Percentiles rank a stretch among this genome's conserved stretches.
phyloP scores from a whole-genome alignment of 2,113 vertebrate species.

The Gallinago media region DNA sequence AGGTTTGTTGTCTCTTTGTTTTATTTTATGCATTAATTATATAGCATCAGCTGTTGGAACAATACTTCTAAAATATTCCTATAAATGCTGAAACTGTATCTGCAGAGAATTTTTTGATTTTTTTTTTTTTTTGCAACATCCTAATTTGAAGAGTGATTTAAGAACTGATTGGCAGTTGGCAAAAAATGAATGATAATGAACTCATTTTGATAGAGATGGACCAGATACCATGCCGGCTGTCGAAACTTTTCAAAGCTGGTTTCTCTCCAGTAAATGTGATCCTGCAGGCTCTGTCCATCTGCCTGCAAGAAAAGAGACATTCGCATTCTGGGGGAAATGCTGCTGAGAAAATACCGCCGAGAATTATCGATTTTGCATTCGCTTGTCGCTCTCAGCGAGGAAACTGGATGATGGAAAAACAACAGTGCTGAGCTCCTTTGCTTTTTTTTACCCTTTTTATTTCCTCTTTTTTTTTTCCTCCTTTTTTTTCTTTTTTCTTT shows the following conservation, averaged over 20 bases:
- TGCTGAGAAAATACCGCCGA: conserved; percentile 58
- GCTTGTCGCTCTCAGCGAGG: conserved; percentile 45
- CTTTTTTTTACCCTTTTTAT: neutral
- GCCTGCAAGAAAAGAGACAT: conserved; percentile 68
- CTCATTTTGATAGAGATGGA: conserved; percentile 78
- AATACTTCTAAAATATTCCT: conserved; percentile 43
- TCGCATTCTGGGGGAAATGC: conserved; percentile 7
- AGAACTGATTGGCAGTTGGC: conserved; percentile 80
- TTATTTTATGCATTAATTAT: conserved; percentile 35
- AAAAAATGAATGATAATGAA: conserved; percentile 78
- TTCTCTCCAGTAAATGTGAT: conserved; percentile 77
- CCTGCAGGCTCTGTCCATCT: conserved; percentile 80
- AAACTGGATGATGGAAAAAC: neutral
- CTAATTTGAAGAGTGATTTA: conserved; percentile 75
- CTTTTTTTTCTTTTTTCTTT: neutral
- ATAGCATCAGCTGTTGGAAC: conserved; percentile 3
- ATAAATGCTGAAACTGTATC: conserved; percentile 36
- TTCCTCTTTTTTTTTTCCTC: neutral
- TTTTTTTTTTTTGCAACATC: neutral
- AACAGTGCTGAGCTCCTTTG: neutral
- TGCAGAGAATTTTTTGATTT: neutral
- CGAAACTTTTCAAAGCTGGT: conserved; percentile 78
- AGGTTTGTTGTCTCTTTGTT: neutral
- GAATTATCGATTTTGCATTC: conserved; percentile 58
- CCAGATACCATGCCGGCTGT: conserved; percentile 73